Evolutionary conservation across 1,140 invertebrate species (phyloP).

Genomic region (Macrobrachium nipponense): DNA sequence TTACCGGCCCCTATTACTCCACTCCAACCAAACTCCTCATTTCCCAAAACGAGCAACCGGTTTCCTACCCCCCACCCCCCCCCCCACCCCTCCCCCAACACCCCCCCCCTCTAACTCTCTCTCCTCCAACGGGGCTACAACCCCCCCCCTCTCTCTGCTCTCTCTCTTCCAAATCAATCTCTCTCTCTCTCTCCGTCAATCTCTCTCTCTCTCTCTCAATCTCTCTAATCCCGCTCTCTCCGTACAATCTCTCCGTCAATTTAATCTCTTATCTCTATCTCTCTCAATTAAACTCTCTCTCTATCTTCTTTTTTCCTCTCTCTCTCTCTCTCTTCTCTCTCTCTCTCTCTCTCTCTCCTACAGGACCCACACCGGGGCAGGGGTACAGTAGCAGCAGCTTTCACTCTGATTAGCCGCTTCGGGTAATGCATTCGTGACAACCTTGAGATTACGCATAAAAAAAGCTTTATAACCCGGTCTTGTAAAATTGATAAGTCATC

Average conservation of each 20-base stretch:
- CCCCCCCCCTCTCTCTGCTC: neutral
- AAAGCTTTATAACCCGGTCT: too few species aligned
- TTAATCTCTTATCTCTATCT: neutral
- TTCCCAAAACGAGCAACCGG: neutral
- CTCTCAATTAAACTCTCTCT: constrained; percentile 6
- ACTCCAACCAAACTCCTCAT: neutral
- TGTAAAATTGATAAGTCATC: too few species aligned
- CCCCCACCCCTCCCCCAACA: too few species aligned
- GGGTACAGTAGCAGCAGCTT: too few species aligned
- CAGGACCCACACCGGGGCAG: too few species aligned
- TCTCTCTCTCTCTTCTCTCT: constrained; percentile 18
- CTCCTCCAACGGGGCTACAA: too few species aligned
- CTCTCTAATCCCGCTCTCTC: neutral
- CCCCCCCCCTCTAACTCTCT: neutral
- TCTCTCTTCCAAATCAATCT: too few species aligned
- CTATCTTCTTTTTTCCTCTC: neutral
- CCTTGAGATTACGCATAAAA: too few species aligned
- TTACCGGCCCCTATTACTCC: too few species aligned
- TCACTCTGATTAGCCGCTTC: too few species aligned
- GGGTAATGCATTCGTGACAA: too few species aligned
- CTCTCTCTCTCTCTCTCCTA: neutral
- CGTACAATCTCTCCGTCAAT: too few species aligned
- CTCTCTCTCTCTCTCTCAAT: constrained; percentile 2
- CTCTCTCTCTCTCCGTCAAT: constrained; percentile 18
- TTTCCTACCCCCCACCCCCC: neutral